Evolutionary conservation across 2,113 vertebrate genomes (phyloP).

Genomic region (Cygnus atratus): DNA sequence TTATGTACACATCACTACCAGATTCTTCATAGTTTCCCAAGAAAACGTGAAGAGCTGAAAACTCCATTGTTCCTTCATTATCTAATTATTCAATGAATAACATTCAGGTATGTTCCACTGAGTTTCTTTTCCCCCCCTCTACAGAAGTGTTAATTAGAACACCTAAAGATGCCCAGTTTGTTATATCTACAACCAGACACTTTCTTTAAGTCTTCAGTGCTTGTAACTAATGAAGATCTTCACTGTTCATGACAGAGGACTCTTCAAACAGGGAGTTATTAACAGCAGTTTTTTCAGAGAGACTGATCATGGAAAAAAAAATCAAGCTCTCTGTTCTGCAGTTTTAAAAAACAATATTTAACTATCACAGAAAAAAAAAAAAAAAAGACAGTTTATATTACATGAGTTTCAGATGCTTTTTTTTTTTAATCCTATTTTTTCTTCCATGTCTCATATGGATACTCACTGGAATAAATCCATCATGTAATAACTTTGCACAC

Average conservation of each 20-base stretch:
- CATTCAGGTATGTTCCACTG: neutral
- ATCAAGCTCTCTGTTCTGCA: neutral
- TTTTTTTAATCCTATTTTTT: neutral
- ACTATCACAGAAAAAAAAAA: neutral
- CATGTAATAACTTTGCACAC: neutral
- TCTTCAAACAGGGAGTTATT: neutral
- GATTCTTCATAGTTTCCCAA: neutral
- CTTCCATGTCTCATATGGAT: neutral
- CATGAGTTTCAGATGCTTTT: neutral
- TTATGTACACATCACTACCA: neutral
- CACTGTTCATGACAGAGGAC: neutral
- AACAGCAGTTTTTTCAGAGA: neutral
- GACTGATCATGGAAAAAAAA: neutral
- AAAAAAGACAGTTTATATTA: neutral
- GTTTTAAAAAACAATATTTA: neutral
- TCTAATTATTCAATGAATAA: neutral
- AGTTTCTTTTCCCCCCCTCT: neutral
- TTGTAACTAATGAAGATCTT: neutral
- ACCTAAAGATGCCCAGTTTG: neutral
- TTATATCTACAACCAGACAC: neutral
- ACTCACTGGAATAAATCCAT: neutral
- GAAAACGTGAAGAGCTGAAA: neutral
- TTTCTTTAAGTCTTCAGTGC: neutral
- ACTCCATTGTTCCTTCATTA: neutral
- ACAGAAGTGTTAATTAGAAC: neutral